Conservation (phyloP, 2,888 invertebrate species). For the Caradrina kadenii region DNA sequence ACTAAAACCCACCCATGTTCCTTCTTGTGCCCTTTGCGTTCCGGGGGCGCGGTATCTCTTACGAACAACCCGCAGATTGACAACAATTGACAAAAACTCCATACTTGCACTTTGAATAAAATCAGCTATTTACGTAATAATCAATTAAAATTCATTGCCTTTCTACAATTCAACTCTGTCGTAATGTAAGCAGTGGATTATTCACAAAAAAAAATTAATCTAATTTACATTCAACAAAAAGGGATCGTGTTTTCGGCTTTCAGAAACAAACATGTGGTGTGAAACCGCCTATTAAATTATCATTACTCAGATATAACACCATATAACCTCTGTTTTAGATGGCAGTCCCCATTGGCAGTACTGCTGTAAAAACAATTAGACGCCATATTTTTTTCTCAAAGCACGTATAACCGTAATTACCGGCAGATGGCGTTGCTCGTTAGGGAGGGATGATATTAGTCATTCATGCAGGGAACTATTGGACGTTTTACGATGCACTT, state of each 20-base stretch:
- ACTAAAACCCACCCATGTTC: too few species aligned
- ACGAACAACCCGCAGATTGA: too few species aligned
- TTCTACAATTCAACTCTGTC: neutral
- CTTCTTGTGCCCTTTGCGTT: too few species aligned
- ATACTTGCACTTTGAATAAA: neutral
- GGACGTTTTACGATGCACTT: constrained; percentile 34
- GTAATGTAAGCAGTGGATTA: neutral
- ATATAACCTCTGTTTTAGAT: constrained; percentile 45
- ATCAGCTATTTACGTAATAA: too few species aligned
- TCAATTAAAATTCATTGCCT: neutral
- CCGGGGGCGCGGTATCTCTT: too few species aligned
- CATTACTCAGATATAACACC: constrained; percentile 49
- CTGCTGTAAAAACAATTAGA: constrained; percentile 83
- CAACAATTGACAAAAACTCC: too few species aligned
- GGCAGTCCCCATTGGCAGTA: constrained; percentile 57
- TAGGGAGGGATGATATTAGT: constrained; percentile 72
- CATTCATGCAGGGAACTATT: constrained; percentile 66
- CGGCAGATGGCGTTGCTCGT: constrained; percentile 84
- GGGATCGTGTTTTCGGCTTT: constrained; percentile 1
- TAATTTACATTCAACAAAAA: constrained; percentile 25
- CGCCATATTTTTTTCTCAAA: constrained; percentile 76
- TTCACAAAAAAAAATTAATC: constrained; percentile 6
- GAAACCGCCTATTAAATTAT: constrained; percentile 61
- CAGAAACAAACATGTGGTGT: constrained; percentile 52
- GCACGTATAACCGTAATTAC: constrained; percentile 83